Percentiles rank a stretch among this genome's conserved stretches.
phyloP scores from a whole-genome alignment of 2,888 invertebrate species.

The Cerceris rybyensis region DNA sequence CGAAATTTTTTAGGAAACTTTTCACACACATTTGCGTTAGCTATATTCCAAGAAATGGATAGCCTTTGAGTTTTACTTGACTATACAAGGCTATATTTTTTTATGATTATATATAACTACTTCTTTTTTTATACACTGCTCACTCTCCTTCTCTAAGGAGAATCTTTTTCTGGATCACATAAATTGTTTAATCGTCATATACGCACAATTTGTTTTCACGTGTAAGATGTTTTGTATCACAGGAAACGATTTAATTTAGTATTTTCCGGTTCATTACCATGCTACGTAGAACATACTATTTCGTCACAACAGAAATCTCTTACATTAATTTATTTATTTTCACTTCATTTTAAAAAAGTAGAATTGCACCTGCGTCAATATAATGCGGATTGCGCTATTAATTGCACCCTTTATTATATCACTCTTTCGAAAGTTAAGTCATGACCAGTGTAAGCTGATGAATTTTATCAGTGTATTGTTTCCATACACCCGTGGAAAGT shows the following conservation, averaged over 20 bases:
- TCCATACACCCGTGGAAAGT: slow-evolving; percentile 25
- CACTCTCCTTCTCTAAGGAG: slow-evolving; percentile 45
- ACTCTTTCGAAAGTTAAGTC: slow-evolving; percentile 51
- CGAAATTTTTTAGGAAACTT: slow-evolving; percentile 36
- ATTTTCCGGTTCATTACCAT: slow-evolving; percentile 47
- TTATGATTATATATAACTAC: slow-evolving; percentile 30
- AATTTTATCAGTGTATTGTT: slow-evolving; percentile 23
- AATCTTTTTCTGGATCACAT: slow-evolving; percentile 25
- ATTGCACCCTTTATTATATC: slow-evolving; percentile 65
- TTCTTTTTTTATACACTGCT: slow-evolving; percentile 33
- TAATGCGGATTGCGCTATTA: slow-evolving; percentile 49
- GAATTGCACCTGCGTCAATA: slow-evolving; percentile 46
- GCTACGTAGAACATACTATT: slow-evolving; percentile 47
- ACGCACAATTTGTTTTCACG: slow-evolving; percentile 24
- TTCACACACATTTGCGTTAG: slow-evolving; percentile 36
- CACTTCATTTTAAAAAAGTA: slow-evolving; percentile 40
- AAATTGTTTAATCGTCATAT: slow-evolving; percentile 29
- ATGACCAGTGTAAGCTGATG: slow-evolving; percentile 38
- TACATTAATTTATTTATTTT: slow-evolving; percentile 77
- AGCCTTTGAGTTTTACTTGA: slow-evolving; percentile 33
- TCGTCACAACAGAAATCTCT: slow-evolving; percentile 68
- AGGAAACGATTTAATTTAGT: slow-evolving; percentile 35
- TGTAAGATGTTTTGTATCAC: slow-evolving; percentile 33
- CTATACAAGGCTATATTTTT: slow-evolving; percentile 46
- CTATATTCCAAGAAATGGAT: slow-evolving; percentile 34